Percentiles rank a stretch among this genome's conserved stretches.
These are phyloP conservation scores for Calameuta filiformis DNA, from an alignment of 2,888 invertebrate species.

Conservation along the genomic window DNA sequence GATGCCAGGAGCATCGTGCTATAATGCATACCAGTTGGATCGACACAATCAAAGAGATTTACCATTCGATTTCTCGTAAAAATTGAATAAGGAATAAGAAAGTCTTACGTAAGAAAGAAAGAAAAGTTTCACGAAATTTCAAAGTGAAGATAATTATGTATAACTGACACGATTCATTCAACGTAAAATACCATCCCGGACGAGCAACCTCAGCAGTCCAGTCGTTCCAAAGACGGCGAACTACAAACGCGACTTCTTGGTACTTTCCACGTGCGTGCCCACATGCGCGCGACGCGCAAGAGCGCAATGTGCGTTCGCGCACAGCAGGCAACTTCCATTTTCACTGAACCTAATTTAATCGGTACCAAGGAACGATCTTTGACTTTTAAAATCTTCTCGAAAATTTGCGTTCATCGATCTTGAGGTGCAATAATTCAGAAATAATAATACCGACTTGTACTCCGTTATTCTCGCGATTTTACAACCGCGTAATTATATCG, in stretches of 20 bases:
- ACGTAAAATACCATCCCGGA: neutral
- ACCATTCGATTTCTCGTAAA: neutral
- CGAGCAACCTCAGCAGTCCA: neutral
- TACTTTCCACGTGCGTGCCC: neutral
- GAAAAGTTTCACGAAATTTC: neutral
- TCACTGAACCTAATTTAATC: neutral
- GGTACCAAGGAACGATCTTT: neutral
- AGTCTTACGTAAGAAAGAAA: neutral
- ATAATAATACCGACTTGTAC: neutral
- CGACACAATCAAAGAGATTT: neutral
- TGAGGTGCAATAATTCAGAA: neutral
- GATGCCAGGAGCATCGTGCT: neutral
- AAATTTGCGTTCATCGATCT: neutral
- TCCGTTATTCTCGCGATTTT: neutral
- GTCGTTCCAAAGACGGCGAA: neutral
- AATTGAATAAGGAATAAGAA: neutral
- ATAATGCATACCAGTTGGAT: neutral
- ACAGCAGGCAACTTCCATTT: slow-evolving; percentile 13
- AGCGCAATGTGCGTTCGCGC: slow-evolving; percentile 1
- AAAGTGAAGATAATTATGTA: neutral
- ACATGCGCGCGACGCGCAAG: neutral
- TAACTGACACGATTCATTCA: neutral
- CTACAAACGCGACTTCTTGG: neutral
- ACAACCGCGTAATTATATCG: neutral
- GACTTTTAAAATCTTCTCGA: neutral